A percentile compares a stretch with the other conserved stretches of the same genome.
Conservation (phyloP, 2,113 vertebrate species). For the Rhinolophus ferrumequinum region DNA sequence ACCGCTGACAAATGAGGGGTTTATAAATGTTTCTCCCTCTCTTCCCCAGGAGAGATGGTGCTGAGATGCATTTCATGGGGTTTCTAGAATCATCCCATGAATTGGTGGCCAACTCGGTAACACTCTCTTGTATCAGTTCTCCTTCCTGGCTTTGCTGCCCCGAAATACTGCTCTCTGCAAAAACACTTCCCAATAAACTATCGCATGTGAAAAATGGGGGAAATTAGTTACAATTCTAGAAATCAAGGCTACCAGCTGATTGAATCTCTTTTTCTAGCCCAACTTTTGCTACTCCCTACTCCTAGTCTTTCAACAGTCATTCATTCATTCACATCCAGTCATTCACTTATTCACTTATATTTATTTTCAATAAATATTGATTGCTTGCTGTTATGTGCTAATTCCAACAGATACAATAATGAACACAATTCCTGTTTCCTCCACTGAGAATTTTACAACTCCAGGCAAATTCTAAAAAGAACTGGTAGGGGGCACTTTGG, state of each 20-base stretch:
- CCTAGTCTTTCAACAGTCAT: background rate
- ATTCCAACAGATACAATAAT: background rate
- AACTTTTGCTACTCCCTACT: background rate
- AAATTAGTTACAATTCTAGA: constrained; percentile 20
- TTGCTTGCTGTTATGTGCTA: background rate
- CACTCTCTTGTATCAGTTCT: background rate
- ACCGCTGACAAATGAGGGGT: background rate
- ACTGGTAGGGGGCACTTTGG: background rate
- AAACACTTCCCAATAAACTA: background rate
- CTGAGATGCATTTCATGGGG: background rate
- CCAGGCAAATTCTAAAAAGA: background rate
- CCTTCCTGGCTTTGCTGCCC: background rate
- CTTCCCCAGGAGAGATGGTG: background rate
- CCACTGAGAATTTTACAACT: background rate
- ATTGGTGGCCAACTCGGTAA: background rate
- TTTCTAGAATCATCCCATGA: background rate
- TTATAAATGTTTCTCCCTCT: background rate
- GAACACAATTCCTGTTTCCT: background rate
- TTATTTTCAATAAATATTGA: background rate
- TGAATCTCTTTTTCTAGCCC: background rate
- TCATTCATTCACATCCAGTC: background rate
- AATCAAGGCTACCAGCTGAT: background rate
- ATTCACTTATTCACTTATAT: background rate
- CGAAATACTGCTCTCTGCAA: background rate
- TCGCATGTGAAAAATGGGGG: background rate